Percentiles rank a stretch among this genome's conserved stretches.
Conservation (phyloP, 2,113 vertebrate genomes). For the Anarhynchus alexandrinus region DNA sequence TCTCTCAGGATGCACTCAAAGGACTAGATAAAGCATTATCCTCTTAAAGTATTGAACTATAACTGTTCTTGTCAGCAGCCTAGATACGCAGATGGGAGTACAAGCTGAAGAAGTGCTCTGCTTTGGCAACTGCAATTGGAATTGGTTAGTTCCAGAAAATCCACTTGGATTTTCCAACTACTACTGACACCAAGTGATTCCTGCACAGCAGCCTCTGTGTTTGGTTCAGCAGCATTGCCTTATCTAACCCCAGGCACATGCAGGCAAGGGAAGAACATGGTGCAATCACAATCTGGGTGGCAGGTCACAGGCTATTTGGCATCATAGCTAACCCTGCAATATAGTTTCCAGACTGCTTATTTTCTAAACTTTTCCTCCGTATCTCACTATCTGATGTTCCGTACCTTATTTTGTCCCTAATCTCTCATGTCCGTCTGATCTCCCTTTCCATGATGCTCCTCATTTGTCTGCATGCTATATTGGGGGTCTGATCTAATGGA, state of each 20-base stretch:
- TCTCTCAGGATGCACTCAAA: background rate
- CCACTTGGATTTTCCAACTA: background rate
- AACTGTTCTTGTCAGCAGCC: background rate
- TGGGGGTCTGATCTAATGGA: conserved; percentile 11
- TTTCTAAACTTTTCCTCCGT: background rate
- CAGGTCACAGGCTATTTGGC: background rate
- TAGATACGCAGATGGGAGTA: background rate
- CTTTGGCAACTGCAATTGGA: background rate
- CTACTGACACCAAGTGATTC: background rate
- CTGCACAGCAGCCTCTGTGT: background rate
- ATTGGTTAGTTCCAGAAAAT: background rate
- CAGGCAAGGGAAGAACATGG: background rate
- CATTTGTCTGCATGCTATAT: background rate
- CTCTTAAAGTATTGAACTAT: background rate
- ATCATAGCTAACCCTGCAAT: background rate
- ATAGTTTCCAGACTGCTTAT: background rate
- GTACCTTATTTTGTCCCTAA: background rate
- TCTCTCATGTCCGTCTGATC: background rate
- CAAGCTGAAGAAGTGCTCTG: background rate
- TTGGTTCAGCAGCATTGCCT: background rate
- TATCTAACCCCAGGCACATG: background rate
- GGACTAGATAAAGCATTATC: background rate
- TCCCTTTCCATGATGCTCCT: background rate
- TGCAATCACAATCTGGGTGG: background rate
- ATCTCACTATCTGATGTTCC: background rate